phyloP scores from a whole-genome alignment of 2,113 vertebrate species.

The Argyrosomus japonicus region DNA sequence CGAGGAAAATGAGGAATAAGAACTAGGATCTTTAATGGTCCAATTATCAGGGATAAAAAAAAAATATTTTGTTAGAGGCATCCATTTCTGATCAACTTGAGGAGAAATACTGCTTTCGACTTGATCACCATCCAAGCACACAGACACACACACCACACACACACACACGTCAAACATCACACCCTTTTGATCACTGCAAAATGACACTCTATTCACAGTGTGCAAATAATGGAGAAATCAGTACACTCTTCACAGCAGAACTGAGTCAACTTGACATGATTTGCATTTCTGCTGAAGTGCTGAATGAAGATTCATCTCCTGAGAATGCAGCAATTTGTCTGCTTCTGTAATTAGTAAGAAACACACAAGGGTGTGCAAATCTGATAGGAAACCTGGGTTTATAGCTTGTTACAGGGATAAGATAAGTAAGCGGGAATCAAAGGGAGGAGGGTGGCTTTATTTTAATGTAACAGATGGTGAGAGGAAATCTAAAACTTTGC shows the following conservation, averaged over 20 bases:
- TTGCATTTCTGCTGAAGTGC: constrained; percentile 70
- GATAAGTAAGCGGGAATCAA: constrained; percentile 39
- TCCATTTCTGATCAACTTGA: neutral
- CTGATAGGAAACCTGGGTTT: constrained; percentile 47
- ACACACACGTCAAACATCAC: neutral
- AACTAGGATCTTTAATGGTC: neutral
- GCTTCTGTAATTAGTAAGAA: constrained; percentile 60
- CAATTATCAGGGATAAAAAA: neutral
- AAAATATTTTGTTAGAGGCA: constrained; percentile 6
- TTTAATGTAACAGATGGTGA: constrained; percentile 35
- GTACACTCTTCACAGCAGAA: constrained; percentile 46
- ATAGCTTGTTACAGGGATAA: constrained; percentile 41
- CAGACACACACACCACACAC: neutral
- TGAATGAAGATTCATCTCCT: constrained; percentile 60
- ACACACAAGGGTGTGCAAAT: constrained; percentile 31
- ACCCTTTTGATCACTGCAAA: constrained; percentile 32
- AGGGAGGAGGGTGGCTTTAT: neutral
- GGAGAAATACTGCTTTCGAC: constrained; percentile 10
- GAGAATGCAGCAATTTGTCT: constrained; percentile 64
- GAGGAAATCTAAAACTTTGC: neutral
- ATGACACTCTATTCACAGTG: constrained; percentile 32
- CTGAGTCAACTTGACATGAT: constrained; percentile 51
- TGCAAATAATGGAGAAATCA: constrained; percentile 56
- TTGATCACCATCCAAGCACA: neutral
- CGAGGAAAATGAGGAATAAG: neutral